Percentiles rank a stretch among this genome's conserved stretches.
phyloP scores from a whole-genome alignment of 2,797 vertebrate species.

The Xerus rutilus region DNA sequence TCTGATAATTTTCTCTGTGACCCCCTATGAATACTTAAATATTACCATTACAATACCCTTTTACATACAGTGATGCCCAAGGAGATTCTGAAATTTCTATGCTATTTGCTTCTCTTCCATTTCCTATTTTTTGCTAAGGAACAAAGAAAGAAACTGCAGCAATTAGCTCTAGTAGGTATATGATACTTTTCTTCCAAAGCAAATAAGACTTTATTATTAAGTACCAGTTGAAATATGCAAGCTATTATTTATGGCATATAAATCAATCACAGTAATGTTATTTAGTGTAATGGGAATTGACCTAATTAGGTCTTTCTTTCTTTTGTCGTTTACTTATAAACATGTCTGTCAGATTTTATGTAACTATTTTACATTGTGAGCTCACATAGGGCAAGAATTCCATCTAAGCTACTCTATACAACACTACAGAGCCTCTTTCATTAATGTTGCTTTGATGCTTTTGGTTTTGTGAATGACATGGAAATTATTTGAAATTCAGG shows the following conservation, averaged over 20 bases:
- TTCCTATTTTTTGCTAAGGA: slow-evolving; percentile 9
- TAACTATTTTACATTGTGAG: slow-evolving; percentile 16
- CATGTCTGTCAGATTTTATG: slow-evolving; percentile 35
- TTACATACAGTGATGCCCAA: background rate
- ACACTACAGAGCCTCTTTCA: background rate
- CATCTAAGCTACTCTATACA: background rate
- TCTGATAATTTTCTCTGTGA: background rate
- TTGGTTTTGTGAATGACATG: background rate
- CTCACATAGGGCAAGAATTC: background rate
- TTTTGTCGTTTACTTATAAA: slow-evolving; percentile 37
- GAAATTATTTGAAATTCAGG: slow-evolving; percentile 4
- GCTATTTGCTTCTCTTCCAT: background rate
- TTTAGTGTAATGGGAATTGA: slow-evolving; percentile 36
- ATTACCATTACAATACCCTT: background rate
- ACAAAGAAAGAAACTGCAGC: background rate
- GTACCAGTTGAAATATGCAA: background rate
- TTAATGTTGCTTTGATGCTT: background rate
- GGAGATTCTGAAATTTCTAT: background rate
- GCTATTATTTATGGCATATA: background rate
- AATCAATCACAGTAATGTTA: slow-evolving; percentile 23
- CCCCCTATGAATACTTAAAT: background rate
- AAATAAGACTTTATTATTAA: slow-evolving; percentile 45
- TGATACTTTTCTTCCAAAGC: background rate
- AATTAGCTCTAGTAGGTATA: background rate
- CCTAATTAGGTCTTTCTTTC: slow-evolving; percentile 4